These are phyloP conservation scores for Eledona agricola DNA, from an alignment of 2,888 invertebrate species.

Conservation along the genomic window DNA sequence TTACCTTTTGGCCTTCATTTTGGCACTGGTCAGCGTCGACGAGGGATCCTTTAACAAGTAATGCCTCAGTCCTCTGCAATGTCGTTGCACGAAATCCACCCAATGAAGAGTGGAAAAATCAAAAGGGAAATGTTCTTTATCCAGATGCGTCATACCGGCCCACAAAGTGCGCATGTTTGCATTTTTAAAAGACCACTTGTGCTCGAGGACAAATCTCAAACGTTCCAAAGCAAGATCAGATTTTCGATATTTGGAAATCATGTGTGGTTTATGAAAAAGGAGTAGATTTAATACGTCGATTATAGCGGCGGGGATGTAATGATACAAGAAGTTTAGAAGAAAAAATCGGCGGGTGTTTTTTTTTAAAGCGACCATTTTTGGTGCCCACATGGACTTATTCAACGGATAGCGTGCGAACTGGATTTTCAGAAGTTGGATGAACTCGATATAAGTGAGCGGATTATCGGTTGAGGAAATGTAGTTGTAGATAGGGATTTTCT, in stretches of 20 bases:
- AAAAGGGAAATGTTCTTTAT: constrained; percentile 74
- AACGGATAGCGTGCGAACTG: constrained; percentile 66
- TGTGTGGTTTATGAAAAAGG: constrained; percentile 73
- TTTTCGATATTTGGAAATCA: constrained; percentile 67
- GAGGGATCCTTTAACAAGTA: constrained; percentile 82
- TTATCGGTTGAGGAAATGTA: constrained; percentile 84
- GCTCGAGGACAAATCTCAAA: constrained; percentile 68
- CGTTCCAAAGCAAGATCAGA: no score
- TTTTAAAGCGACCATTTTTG: constrained; percentile 57
- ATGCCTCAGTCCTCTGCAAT: constrained; percentile 76
- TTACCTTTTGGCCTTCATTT: constrained; percentile 12
- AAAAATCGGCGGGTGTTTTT: constrained; percentile 2
- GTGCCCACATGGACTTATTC: constrained; percentile 66
- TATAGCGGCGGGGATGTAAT: constrained; percentile 5
- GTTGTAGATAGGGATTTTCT: constrained; percentile 74
- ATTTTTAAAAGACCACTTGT: constrained; percentile 76
- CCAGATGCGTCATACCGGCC: constrained; percentile 63
- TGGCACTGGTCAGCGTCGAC: constrained; percentile 63
- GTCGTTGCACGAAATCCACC: constrained; percentile 73
- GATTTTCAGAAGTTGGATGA: constrained; percentile 64
- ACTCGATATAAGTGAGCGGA: constrained; percentile 81
- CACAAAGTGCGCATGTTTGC: constrained; percentile 70
- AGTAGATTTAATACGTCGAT: constrained; percentile 15
- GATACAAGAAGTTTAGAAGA: constrained; percentile 16
- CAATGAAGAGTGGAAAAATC: constrained; percentile 77